Percentiles rank a stretch among this genome's conserved stretches.
These are phyloP conservation scores for Triops longicaudatus DNA, from an alignment of 1,140 invertebrate species.

Conservation along the genomic window DNA sequence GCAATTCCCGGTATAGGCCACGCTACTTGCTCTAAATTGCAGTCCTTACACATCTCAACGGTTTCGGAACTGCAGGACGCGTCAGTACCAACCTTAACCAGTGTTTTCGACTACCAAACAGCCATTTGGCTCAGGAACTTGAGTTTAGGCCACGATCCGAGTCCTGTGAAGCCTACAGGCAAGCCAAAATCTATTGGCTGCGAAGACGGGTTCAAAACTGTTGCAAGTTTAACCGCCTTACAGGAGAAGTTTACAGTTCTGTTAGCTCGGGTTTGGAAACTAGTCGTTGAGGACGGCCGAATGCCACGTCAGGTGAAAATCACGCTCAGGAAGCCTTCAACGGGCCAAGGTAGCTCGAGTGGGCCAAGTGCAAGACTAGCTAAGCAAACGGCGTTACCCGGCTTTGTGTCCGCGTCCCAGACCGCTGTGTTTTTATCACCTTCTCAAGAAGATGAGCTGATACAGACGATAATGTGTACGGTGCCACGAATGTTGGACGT, in stretches of 20 bases:
- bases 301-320: constrained; percentile 61
- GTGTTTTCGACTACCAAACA: constrained; percentile 54
- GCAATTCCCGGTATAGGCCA: constrained; percentile 63
- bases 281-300: constrained; percentile 64
- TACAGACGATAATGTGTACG: constrained; percentile 60
- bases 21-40: constrained; percentile 52
- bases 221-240: constrained; percentile 59
- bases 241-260: constrained; percentile 56
- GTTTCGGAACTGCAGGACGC: constrained; percentile 56
- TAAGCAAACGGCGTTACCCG: constrained; percentile 55
- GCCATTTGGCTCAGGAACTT: constrained; percentile 56
- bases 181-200: constrained; percentile 60
- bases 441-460: constrained; percentile 47
- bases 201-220: constrained; percentile 62
- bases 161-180: constrained; percentile 56
- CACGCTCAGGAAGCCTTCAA: constrained; percentile 58
- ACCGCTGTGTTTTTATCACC: constrained; percentile 42
- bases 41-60: constrained; percentile 52
- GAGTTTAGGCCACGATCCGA: constrained; percentile 59
- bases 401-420: constrained; percentile 19
- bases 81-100: constrained; percentile 48
- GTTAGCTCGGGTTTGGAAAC: constrained; percentile 54
- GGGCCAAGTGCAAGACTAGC: constrained; percentile 51
- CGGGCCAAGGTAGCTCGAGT: constrained; percentile 42
- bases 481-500: constrained; percentile 62